A percentile compares a stretch with the other conserved stretches of the same genome.
These are phyloP conservation scores for Atherix ibis DNA, from an alignment of 2,888 invertebrate genomes.

Conservation along the genomic window DNA sequence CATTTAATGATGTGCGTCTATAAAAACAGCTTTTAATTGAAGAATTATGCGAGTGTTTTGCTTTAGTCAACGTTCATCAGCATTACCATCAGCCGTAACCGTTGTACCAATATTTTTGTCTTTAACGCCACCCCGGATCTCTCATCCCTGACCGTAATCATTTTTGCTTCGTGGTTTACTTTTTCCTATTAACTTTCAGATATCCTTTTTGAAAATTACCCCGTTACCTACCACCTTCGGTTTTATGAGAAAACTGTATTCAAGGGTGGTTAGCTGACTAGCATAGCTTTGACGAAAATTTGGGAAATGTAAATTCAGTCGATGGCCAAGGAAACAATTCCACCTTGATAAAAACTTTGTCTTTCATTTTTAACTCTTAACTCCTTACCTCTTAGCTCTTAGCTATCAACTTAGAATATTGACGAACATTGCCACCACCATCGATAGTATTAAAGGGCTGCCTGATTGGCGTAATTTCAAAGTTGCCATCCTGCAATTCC, in stretches of 20 bases:
- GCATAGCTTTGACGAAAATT: not conserved
- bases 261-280: too few species aligned
- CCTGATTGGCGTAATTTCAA: conserved; percentile 1
- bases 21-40: conserved; percentile 4
- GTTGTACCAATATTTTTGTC: not conserved
- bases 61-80: too few species aligned
- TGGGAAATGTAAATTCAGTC: conserved; percentile 1
- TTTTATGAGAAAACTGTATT: not conserved
- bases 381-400: not conserved
- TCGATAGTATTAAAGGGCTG: not conserved
- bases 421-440: conserved; percentile 6
- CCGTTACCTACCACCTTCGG: not conserved
- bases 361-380: not conserved
- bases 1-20: not conserved
- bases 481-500: too few species aligned
- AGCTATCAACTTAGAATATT: conserved; percentile 4
- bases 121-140: not conserved
- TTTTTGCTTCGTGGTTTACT: too few species aligned
- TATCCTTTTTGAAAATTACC: too few species aligned
- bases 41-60: conserved; percentile 3
- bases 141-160: not conserved
- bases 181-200: too few species aligned
- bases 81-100: not conserved
- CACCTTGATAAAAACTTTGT: not conserved
- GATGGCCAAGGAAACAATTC: not conserved